Percentiles rank a stretch among this genome's conserved stretches.
Conservation (phyloP, 1,140 invertebrate species). For the fruit fly (Drosophila melanogaster) region DNA sequence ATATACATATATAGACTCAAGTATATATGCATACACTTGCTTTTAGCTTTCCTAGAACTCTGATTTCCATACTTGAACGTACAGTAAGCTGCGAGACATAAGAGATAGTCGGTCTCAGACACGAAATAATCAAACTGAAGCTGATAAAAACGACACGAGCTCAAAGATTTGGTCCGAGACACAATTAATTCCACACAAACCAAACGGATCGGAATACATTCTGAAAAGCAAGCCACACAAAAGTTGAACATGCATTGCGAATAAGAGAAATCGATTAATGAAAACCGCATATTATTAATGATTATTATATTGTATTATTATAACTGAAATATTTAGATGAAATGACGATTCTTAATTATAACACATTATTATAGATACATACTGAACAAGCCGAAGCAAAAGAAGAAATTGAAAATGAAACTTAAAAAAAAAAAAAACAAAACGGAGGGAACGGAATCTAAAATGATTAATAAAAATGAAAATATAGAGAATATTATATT, state of each 20-base stretch:
- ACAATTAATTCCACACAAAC: slow-evolving; percentile 37
- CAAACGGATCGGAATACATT: slow-evolving; percentile 38
- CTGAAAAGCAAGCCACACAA: slow-evolving; percentile 30
- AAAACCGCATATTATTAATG: slow-evolving; percentile 72
- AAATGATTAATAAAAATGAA: slow-evolving; percentile 80
- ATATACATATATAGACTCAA: slow-evolving; percentile 54
- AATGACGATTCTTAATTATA: slow-evolving; percentile 84
- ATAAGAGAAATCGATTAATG: slow-evolving; percentile 29
- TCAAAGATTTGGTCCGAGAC: slow-evolving; percentile 13
- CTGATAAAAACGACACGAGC: slow-evolving; percentile 18
- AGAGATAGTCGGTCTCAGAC: slow-evolving; percentile 35
- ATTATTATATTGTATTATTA: slow-evolving; percentile 84
- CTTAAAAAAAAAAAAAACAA: slow-evolving; percentile 55
- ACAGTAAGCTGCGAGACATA: slow-evolving; percentile 47
- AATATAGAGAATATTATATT: slow-evolving; percentile 85
- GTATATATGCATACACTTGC: slow-evolving; percentile 72
- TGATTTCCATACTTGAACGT: slow-evolving; percentile 67
- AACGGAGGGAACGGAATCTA: slow-evolving; percentile 47
- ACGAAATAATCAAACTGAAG: slow-evolving; percentile 51
- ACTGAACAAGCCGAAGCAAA: slow-evolving; percentile 67
- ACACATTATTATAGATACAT: slow-evolving; percentile 84
- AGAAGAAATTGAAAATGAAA: slow-evolving; percentile 59
- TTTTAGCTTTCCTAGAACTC: slow-evolving; percentile 79
- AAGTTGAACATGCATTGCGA: slow-evolving; percentile 50
- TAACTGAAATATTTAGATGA: slow-evolving; percentile 85